Percentiles rank a stretch among this genome's conserved stretches.
phyloP scores from a whole-genome alignment of 2,797 vertebrate species.

The Hyperoplus lanceolatus region DNA sequence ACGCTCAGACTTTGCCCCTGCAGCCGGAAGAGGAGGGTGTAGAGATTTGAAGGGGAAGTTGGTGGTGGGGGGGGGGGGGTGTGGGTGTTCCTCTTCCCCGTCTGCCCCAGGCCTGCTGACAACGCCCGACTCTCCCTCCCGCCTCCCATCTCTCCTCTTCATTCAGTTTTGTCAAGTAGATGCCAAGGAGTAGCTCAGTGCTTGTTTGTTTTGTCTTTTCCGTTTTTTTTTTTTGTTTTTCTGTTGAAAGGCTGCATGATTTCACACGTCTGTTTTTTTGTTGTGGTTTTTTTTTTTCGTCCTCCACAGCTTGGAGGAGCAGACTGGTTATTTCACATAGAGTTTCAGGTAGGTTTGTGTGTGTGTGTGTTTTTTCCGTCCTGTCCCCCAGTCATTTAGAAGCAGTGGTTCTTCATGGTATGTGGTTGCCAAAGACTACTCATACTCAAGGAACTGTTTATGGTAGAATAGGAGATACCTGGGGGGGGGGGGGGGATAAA shows the following conservation, averaged over 20 bases:
- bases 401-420: slow-evolving; percentile 71
- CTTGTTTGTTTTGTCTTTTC: slow-evolving; percentile 57
- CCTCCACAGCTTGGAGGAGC: slow-evolving; percentile 64
- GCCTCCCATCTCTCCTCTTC: slow-evolving; percentile 81
- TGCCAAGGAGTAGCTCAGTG: slow-evolving; percentile 90
- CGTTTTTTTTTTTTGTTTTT: slow-evolving; percentile 65
- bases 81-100: slow-evolving; percentile 49
- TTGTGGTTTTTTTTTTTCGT: slow-evolving; percentile 10
- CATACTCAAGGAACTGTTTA: slow-evolving; percentile 98
- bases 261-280: slow-evolving; percentile 64
- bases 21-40: slow-evolving; percentile 62
- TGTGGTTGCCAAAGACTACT: slow-evolving; percentile 86
- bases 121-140: slow-evolving; percentile 38
- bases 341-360: slow-evolving; percentile 91
- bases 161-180: slow-evolving; percentile 85
- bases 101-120: slow-evolving; percentile 53
- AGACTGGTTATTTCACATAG: slow-evolving; percentile 74
- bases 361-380: slow-evolving; percentile 72
- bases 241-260: slow-evolving; percentile 83
- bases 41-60: slow-evolving; percentile 23
- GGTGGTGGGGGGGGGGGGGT: slow-evolving; percentile 42
- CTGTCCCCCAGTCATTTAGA: slow-evolving; percentile 76
- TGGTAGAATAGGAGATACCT: slow-evolving; percentile 99
- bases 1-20: slow-evolving; percentile 65
- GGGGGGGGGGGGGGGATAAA: slow-evolving; percentile 10